Conservation (phyloP, 2,888 invertebrate genomes). For the Aproaerema taeniolella region DNA sequence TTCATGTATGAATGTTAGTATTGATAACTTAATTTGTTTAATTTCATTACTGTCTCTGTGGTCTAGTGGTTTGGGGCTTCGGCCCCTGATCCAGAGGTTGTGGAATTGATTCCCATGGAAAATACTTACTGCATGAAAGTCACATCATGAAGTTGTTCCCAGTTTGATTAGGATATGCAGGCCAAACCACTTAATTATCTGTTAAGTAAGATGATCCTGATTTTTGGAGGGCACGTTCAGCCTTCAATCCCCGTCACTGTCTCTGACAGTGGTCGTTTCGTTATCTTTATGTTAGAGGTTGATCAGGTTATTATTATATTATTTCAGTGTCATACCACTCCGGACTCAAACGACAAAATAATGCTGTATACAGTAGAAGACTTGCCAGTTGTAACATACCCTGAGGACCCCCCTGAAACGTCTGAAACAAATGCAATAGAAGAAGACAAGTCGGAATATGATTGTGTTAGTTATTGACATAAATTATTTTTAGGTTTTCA, state of each 20-base stretch:
- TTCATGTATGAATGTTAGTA: too few relatives aligned
- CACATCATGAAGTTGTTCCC: too few relatives aligned
- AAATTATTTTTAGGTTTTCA: background rate
- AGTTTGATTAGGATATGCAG: too few relatives aligned
- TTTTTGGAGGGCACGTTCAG: constrained; percentile 1
- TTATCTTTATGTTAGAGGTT: background rate
- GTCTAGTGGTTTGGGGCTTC: too few relatives aligned
- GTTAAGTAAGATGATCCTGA: too few relatives aligned
- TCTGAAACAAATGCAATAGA: background rate
- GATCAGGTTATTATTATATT: background rate
- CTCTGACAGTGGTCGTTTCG: background rate
- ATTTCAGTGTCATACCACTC: constrained; percentile 1
- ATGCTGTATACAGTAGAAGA: constrained; percentile 4
- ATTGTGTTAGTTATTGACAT: constrained; percentile 1
- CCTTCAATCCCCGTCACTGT: background rate
- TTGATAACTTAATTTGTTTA: too few relatives aligned
- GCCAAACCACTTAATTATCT: too few relatives aligned
- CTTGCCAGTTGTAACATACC: constrained; percentile 1
- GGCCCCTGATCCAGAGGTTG: too few relatives aligned
- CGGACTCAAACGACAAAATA: constrained; percentile 1
- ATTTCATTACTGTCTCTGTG: too few relatives aligned
- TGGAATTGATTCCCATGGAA: too few relatives aligned
- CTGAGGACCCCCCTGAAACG: constrained; percentile 1
- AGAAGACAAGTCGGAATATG: constrained; percentile 3
- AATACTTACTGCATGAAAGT: too few relatives aligned